Percentiles rank a stretch among this genome's conserved stretches.
Conservation (phyloP, 2,113 vertebrate genomes). For the Chascanopsetta lugubris region DNA sequence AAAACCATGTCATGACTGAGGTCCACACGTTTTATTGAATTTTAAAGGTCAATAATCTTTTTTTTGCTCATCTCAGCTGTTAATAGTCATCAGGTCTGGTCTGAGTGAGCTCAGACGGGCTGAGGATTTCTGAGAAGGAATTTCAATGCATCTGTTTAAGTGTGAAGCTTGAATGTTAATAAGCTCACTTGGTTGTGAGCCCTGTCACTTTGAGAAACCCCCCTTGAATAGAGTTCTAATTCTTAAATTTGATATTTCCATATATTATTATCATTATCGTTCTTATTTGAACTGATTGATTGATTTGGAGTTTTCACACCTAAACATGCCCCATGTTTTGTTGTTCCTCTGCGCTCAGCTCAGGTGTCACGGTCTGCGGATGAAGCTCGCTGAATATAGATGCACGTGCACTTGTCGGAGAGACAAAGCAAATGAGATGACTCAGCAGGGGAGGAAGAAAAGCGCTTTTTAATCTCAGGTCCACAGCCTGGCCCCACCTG, state of each 20-base stretch:
- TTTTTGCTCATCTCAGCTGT: conserved; percentile 39
- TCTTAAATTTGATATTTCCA: not conserved
- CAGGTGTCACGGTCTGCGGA: conserved; percentile 72
- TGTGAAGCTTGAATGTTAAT: conserved; percentile 77
- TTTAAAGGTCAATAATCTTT: conserved; percentile 26
- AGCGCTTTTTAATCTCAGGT: conserved; percentile 48
- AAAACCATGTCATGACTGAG: not conserved
- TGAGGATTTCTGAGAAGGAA: conserved; percentile 65
- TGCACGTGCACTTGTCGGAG: conserved; percentile 62
- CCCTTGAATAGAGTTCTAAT: not conserved
- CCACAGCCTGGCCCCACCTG: conserved; percentile 30
- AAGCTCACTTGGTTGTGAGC: conserved; percentile 7
- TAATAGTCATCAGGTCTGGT: conserved; percentile 59
- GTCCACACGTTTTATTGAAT: conserved; percentile 20
- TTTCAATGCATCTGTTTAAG: conserved; percentile 85
- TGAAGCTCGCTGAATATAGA: conserved; percentile 71
- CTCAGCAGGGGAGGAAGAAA: conserved; percentile 61
- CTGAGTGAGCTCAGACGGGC: conserved; percentile 42
- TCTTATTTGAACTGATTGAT: not conserved
- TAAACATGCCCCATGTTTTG: conserved; percentile 37
- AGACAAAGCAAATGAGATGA: conserved; percentile 66
- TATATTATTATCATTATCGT: not conserved
- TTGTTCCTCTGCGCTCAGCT: conserved; percentile 60
- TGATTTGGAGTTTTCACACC: not conserved
- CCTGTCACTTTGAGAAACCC: not conserved